Evolutionary conservation across 1,140 invertebrate genomes (phyloP).

Genomic region (Coptotermes formosanus): DNA sequence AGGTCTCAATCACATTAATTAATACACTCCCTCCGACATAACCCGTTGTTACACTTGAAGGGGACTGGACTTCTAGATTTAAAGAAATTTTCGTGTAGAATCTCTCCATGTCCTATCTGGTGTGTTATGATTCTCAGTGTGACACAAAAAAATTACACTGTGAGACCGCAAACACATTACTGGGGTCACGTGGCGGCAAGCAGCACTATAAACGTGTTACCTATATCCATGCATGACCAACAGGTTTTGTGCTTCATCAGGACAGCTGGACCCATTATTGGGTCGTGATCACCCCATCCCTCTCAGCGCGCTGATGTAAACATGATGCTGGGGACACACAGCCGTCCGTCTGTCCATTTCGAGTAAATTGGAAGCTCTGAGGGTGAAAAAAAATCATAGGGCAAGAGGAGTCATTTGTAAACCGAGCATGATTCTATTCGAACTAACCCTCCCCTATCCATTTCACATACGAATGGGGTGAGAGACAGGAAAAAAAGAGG

Average conservation of each 20-base stretch:
- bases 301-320: background rate
- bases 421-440: slow-evolving; percentile 15
- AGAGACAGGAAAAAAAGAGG: background rate
- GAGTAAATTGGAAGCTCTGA: background rate
- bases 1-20: no score
- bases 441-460: slow-evolving; percentile 8
- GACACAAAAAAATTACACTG: no score
- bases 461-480: background rate
- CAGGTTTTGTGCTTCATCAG: slow-evolving; percentile 8
- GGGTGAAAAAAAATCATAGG: background rate
- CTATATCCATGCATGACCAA: background rate
- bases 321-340: background rate
- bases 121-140: no score
- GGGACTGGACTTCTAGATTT: no score
- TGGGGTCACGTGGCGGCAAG: background rate
- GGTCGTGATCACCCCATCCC: background rate
- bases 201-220: background rate
- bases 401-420: slow-evolving; percentile 15
- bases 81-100: no score
- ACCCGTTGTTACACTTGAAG: no score
- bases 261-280: background rate
- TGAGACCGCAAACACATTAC: background rate
- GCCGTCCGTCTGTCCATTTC: background rate
- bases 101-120: no score
- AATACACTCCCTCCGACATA: no score